Base-by-base conservation (phyloP, 2,888 invertebrate species). In the Agrypnus murinus region DNA sequence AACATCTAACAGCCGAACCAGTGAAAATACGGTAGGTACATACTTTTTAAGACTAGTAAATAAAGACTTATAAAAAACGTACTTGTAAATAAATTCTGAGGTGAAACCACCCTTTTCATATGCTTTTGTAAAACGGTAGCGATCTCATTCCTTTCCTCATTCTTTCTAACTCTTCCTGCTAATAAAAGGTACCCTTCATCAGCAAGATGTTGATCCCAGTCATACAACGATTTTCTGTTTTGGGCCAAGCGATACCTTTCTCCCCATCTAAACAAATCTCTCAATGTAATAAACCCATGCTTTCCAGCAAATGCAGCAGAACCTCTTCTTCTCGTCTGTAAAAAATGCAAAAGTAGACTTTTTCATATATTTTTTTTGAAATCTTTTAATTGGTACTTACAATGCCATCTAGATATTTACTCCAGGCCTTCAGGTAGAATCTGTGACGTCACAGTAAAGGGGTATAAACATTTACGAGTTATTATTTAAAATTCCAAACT, bases 181-280 rank as follows among this genome's bases (percentile, higher is more conserved):
- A 99, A 86, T 5, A 99, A 92, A 67, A 99, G 89, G 83, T 95
- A 99, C 0, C 99, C 98, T 87, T 98, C 97, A 82, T 99, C 98
- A 0, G 97, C 96, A 53, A 99, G 89, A 85, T 97, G 97, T 82
- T 98, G 97, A 84, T 96, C 95, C 98, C 98, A 99, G 85, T 98
- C 97, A 81, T 97, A 97, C 77, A 93, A 92, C 38, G 84, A 85
- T 40, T 89, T 87, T 0, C 87, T 85, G 6, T 87, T 85, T 6
- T 89, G 86, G 3, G 89, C 84, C 25, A 92, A 87, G 69, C 94
- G 91, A 84, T 98, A 99, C 15, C 99, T 89, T 83, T 98, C 95
- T 0, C 95, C 99, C 99, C 99, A 99, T 65, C 98, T 90, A 83
- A 99, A 99, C 17, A 99, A 87, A 86, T 99, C 99, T 80, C 99